Evolutionary conservation across 2,113 vertebrate genomes (phyloP).

Genomic region (Salvator merianae): DNA sequence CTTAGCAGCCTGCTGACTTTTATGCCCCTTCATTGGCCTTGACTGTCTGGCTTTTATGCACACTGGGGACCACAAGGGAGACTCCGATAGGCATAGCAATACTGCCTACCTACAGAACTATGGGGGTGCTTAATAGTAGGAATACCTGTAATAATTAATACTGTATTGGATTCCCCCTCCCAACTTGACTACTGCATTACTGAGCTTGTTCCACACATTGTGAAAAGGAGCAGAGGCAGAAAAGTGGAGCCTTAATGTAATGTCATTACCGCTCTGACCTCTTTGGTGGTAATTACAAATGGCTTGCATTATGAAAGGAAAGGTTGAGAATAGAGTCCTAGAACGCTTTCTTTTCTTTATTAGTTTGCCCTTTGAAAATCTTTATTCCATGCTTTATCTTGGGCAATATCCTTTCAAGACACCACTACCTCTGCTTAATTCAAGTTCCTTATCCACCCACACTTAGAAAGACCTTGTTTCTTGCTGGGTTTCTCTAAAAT

Average conservation of each 20-base stretch:
- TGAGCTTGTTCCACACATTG: no score
- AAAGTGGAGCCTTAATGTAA: constrained; percentile 54
- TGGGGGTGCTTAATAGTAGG: neutral
- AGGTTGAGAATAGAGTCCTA: constrained; percentile 44
- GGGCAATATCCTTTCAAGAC: constrained; percentile 48
- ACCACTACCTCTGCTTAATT: constrained; percentile 53
- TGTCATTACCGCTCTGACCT: constrained; percentile 54
- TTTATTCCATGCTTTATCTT: constrained; percentile 51
- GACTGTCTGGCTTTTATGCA: no score
- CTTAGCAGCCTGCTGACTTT: no score
- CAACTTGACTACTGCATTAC: neutral
- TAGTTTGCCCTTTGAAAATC: constrained; percentile 66
- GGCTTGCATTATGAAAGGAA: neutral
- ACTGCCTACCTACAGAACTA: neutral
- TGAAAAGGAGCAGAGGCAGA: constrained; percentile 34
- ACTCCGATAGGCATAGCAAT: neutral
- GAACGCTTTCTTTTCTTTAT: constrained; percentile 56
- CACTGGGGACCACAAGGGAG: no score
- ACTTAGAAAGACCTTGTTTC: constrained; percentile 62
- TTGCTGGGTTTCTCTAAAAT: constrained; percentile 66
- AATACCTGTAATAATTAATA: neutral
- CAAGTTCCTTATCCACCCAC: constrained; percentile 61
- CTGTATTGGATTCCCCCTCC: neutral
- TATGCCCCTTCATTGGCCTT: no score
- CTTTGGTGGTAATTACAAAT: constrained; percentile 55